Conservation (phyloP, 2,888 invertebrate genomes). For the Tipula vernalis region DNA sequence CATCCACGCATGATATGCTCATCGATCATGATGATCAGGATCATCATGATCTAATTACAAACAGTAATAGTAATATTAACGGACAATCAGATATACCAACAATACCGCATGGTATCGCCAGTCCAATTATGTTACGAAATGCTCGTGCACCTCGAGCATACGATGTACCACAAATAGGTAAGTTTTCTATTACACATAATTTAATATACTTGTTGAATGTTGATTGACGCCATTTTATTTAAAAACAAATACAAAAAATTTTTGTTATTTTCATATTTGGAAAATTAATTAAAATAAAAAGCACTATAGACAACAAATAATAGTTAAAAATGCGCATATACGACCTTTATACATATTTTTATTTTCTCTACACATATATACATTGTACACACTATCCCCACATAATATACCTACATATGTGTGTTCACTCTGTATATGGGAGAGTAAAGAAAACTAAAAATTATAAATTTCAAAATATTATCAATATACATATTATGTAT, state of each 20-base stretch:
- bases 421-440: neutral
- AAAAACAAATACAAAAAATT: neutral
- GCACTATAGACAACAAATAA: neutral
- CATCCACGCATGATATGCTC: conserved; percentile 16
- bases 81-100: conserved; percentile 23
- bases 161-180: conserved; percentile 79
- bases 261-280: neutral
- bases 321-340: neutral
- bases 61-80: conserved; percentile 17
- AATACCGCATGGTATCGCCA: conserved; percentile 47
- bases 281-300: neutral
- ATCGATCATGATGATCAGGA: neutral
- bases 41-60: conserved; percentile 8
- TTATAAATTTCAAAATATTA: too few relatives aligned
- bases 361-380: too few relatives aligned
- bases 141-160: conserved; percentile 64
- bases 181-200: conserved; percentile 28
- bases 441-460: too few relatives aligned
- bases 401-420: neutral
- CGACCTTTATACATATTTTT: neutral
- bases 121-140: conserved; percentile 66
- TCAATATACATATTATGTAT: too few relatives aligned
- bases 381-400: too few relatives aligned
- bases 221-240: neutral
- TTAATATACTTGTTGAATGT: neutral